Evolutionary conservation across 2,113 vertebrate genomes (phyloP).

Genomic region (Callithrix jacchus): DNA sequence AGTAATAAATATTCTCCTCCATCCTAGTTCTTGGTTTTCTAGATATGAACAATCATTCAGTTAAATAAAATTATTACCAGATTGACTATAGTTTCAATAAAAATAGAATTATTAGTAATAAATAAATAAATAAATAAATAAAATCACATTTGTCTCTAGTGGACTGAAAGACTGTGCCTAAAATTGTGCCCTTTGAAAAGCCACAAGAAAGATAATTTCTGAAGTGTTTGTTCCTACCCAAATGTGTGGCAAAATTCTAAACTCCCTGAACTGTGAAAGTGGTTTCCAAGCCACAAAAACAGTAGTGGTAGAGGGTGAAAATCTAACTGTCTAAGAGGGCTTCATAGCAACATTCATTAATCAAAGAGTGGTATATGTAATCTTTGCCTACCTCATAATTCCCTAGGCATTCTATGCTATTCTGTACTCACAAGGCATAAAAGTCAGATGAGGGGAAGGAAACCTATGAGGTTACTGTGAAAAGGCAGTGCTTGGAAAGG

Average conservation of each 20-base stretch:
- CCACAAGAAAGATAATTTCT: neutral
- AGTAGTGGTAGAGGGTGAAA: neutral
- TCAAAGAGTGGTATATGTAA: neutral
- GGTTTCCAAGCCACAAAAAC: neutral
- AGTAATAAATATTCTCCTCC: neutral
- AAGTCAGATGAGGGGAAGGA: neutral
- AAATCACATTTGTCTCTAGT: neutral
- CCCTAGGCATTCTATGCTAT: neutral
- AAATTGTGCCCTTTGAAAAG: neutral
- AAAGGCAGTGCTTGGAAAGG: neutral
- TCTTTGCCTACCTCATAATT: neutral
- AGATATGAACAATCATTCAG: neutral
- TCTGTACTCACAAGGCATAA: neutral
- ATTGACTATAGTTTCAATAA: neutral
- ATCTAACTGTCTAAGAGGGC: neutral
- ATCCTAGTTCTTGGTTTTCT: neutral
- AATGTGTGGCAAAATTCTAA: slow-evolving; percentile 6
- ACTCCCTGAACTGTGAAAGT: neutral
- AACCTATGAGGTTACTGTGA: neutral
- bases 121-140: no score
- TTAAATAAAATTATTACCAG: neutral
- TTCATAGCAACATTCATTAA: neutral
- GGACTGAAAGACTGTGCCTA: neutral
- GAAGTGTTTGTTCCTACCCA: neutral
- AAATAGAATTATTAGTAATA: neutral